Base-by-base conservation (phyloP, 2,797 vertebrate species). In the Eleutherodactylus coqui region DNA sequence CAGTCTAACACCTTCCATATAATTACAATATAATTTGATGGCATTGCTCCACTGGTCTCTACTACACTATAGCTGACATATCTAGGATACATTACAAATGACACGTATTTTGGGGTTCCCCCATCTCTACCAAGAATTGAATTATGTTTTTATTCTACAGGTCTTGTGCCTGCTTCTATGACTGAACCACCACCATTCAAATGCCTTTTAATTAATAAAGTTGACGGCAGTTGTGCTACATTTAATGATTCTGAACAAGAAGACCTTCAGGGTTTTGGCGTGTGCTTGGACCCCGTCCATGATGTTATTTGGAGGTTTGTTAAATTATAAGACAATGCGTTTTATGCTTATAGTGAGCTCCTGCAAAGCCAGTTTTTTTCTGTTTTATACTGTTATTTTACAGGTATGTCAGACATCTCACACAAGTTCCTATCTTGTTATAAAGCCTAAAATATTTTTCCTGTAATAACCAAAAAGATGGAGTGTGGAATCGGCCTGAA, bases 161-260 rank as follows among this genome's bases (percentile, higher is more conserved):
- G 98, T 88, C 94, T 99, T 67, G 96, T 99, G 86, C 98, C 98
- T 89, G 97, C 97, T 88, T 98, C 96, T 75, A 94, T 96, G 89
- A 97, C 97, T 60, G 98, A 99, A 90, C 97, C 98, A 1, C 96
- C 97, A 90, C 98, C 98, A 77, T 99, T 99, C 92, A 99, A 98
- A 92, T 99, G 98, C 88, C 95, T 99, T 90, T 94, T 99, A 67
- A 99, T 99, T 92, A 99, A 99, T 93, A 99, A 99, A 95, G 94
- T 98, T 90, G 98, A 99, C 90, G 98, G 98, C 89, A 99, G 98
- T 92, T 99, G 98, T 92, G 96, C 98, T 90, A 99, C 98, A 34
- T 99, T 99, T 92, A 99, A 97, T 91, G 98, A 99, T 92, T 99
- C 97, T 47, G 98, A 99, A 89, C 98, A 99, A 92, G 98, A 99